Percentiles rank a stretch among this genome's conserved stretches.
These are phyloP conservation scores for Cepphus grylle DNA, from an alignment of 2,113 vertebrate genomes.

Conservation along the genomic window DNA sequence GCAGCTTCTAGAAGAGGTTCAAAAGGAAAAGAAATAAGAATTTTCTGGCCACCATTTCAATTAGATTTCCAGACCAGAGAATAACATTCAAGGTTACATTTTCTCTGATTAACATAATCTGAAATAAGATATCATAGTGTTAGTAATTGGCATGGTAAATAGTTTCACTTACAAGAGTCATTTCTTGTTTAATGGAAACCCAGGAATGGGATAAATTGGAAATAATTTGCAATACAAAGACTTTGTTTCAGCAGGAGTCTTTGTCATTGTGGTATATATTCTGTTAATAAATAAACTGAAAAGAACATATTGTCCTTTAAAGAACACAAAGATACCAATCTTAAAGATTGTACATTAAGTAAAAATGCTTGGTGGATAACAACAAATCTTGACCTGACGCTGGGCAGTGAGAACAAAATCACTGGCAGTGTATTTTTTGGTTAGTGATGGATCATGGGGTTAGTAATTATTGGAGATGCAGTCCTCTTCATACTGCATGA, in stretches of 20 bases:
- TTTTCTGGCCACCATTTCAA: slow-evolving; percentile 6
- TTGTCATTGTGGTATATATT: not conserved
- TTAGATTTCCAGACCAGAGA: not conserved
- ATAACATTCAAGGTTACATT: not conserved
- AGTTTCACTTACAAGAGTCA: slow-evolving; percentile 4
- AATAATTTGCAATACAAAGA: not conserved
- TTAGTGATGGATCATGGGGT: not conserved
- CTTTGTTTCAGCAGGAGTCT: not conserved
- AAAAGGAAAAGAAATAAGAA: slow-evolving; percentile 33
- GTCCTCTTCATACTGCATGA: not conserved
- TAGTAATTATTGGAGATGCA: not conserved
- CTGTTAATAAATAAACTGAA: not conserved
- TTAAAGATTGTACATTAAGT: not conserved
- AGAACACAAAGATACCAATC: not conserved
- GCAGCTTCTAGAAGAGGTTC: slow-evolving; percentile 28
- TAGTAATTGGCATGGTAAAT: not conserved
- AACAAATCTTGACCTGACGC: not conserved
- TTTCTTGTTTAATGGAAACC: slow-evolving; percentile 6
- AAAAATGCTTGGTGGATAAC: not conserved
- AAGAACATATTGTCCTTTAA: fast-evolving
- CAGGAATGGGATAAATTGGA: not conserved
- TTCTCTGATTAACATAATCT: not conserved
- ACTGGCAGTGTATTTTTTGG: not conserved
- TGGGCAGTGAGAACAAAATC: not conserved
- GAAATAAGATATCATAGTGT: not conserved